These are phyloP conservation scores for Archilochus colubris DNA, from an alignment of 2,113 vertebrate species.

Conservation along the genomic window DNA sequence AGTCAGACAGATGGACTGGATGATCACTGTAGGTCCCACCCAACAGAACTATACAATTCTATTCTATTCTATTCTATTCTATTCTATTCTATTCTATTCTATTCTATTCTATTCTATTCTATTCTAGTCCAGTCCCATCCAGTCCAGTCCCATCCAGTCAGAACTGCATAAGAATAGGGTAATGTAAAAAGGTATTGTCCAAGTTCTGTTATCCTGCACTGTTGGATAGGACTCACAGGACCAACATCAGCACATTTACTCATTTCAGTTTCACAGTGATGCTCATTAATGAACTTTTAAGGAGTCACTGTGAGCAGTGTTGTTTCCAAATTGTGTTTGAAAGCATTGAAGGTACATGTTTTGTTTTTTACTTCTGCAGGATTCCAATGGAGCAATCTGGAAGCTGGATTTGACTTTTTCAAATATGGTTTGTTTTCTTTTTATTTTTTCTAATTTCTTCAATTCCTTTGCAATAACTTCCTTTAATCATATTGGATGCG, in stretches of 20 bases:
- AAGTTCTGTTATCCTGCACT: not conserved
- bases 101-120: not conserved
- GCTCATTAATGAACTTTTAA: not conserved
- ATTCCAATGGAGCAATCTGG: slow-evolving; percentile 90
- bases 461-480: not conserved
- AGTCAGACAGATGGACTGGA: not conserved
- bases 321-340: not conserved
- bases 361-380: slow-evolving; percentile 75
- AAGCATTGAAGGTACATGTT: not conserved
- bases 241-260: not conserved
- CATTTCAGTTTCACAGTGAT: not conserved
- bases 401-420: slow-evolving; percentile 94
- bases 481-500: not conserved
- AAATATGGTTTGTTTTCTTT: slow-evolving; percentile 74
- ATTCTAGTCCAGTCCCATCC: too few species aligned
- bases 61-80: too few species aligned
- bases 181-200: not conserved
- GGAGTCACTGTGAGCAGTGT: not conserved
- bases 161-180: not conserved
- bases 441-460: not conserved
- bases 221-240: not conserved
- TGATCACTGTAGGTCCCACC: not conserved
- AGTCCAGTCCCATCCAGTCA: too few species aligned
- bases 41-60: not conserved
- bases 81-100: not conserved